These are phyloP conservation scores for Arion vulgaris DNA, from an alignment of 1,140 invertebrate genomes.

Conservation along the genomic window DNA sequence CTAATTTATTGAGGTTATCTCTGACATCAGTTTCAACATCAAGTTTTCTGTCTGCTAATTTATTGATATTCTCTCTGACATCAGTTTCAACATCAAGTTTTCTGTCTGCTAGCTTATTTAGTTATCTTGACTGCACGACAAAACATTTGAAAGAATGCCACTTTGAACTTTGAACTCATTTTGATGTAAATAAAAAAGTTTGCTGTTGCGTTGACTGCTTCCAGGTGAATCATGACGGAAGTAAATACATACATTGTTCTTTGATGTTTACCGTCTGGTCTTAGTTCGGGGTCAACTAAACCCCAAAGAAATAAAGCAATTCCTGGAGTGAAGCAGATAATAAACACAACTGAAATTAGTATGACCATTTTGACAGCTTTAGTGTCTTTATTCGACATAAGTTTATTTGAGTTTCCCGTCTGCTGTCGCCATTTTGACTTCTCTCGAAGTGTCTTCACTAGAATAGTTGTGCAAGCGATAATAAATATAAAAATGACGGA, in stretches of 20 bases:
- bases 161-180: not conserved
- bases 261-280: not conserved
- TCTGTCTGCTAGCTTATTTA: too few relatives aligned
- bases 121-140: not conserved
- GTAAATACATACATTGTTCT: not conserved
- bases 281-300: not conserved
- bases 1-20: too few relatives aligned
- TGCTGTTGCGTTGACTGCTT: not conserved
- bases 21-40: too few relatives aligned
- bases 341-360: not conserved
- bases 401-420: not conserved
- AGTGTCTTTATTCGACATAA: not conserved
- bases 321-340: not conserved
- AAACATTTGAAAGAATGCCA: not conserved
- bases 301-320: not conserved
- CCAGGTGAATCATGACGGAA: not conserved
- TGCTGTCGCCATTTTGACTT: not conserved
- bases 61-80: too few relatives aligned
- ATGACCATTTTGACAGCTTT: not conserved
- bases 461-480: conserved; percentile 6
- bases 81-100: too few relatives aligned
- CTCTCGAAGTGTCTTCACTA: not conserved
- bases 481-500: not conserved
- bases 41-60: too few relatives aligned
- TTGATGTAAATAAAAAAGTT: not conserved